phyloP scores from a whole-genome alignment of 1,140 invertebrate genomes.

The Bombyx mandarina region DNA sequence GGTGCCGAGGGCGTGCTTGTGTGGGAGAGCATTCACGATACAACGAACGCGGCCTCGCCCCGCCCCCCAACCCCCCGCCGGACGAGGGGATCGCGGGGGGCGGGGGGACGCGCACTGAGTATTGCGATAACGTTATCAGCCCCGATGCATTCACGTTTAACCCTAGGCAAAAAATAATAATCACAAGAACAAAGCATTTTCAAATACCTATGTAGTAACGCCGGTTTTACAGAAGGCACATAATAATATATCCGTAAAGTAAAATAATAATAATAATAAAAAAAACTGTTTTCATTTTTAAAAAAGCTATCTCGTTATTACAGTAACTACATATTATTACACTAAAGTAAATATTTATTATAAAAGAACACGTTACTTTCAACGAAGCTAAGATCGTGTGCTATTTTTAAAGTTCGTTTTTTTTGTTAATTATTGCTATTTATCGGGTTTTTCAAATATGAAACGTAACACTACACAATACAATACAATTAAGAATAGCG shows the following conservation, averaged over 20 bases:
- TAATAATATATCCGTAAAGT: constrained; percentile 14
- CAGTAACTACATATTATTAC: constrained; percentile 19
- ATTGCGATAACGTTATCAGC: constrained; percentile 10
- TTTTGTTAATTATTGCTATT: background rate
- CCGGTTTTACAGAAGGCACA: constrained; percentile 53
- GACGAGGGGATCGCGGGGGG: background rate
- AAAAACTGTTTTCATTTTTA: constrained; percentile 39
- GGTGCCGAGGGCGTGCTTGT: too few species aligned
- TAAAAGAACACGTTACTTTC: constrained; percentile 21
- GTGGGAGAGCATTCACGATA: constrained; percentile 15
- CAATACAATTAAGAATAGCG: too few species aligned
- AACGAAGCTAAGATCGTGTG: constrained; percentile 44
- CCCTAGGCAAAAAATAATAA: constrained; percentile 24
- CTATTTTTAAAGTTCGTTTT: constrained; percentile 16
- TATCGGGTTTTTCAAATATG: background rate
- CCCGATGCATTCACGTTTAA: constrained; percentile 9
- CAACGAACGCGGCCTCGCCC: constrained; percentile 39
- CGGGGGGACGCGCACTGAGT: constrained; percentile 6
- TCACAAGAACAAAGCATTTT: constrained; percentile 28
- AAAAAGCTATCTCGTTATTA: constrained; percentile 53
- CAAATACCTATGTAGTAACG: constrained; percentile 34
- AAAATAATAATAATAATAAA: constrained; percentile 20
- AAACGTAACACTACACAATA: background rate
- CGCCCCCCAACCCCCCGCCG: too few species aligned
- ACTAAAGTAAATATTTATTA: constrained; percentile 46